phyloP scores from a whole-genome alignment of 2,797 vertebrate genomes.

The Xenops minutus region DNA sequence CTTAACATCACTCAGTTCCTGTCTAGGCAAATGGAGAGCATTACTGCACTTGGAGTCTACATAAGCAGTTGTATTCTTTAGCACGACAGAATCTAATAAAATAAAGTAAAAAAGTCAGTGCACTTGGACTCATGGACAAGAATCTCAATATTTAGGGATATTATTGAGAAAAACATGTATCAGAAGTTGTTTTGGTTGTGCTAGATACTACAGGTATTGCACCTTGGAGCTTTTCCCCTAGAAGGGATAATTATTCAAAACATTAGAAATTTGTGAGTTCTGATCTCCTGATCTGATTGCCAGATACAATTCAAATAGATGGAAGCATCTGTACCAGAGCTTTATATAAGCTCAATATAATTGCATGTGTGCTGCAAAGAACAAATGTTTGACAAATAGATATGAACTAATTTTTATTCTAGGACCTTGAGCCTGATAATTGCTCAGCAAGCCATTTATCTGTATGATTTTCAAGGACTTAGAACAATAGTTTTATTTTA shows the following conservation, averaged over 20 bases:
- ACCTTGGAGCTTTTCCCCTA: not conserved
- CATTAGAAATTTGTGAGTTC: not conserved
- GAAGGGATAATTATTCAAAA: not conserved
- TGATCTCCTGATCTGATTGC: not conserved
- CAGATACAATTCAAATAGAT: not conserved
- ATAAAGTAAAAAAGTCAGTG: too few species aligned
- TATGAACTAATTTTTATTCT: not conserved
- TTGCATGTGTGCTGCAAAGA: not conserved
- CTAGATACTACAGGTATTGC: not conserved
- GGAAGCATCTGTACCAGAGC: not conserved
- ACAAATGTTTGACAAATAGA: not conserved
- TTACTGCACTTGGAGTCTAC: not conserved
- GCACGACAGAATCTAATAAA: not conserved
- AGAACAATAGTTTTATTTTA: not conserved
- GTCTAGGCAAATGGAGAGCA: not conserved
- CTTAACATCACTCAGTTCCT: not conserved
- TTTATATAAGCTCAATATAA: not conserved
- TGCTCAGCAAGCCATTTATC: not conserved
- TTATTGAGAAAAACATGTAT: not conserved
- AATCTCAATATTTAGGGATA: not conserved
- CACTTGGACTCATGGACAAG: not conserved
- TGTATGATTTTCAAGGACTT: not conserved
- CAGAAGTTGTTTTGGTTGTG: not conserved
- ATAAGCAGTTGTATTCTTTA: not conserved
- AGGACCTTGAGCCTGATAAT: not conserved